These are phyloP conservation scores for Allolobophora icterica DNA, from an alignment of 2,888 invertebrate genomes.

Conservation along the genomic window DNA sequence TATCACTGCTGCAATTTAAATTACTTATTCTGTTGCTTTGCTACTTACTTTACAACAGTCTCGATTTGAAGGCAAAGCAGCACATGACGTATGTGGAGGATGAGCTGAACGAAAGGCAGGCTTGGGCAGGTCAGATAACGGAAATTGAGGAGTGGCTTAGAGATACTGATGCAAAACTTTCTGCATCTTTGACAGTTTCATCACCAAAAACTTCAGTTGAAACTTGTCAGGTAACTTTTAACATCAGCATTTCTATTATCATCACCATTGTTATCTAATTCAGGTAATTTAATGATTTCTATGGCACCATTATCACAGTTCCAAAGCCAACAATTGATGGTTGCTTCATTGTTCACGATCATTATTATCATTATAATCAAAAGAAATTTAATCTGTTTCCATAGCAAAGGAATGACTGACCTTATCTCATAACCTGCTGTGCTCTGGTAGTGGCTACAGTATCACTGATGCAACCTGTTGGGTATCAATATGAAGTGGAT, in stretches of 20 bases:
- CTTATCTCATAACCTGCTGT: no score
- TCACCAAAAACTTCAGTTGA: not conserved
- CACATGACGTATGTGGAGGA: not conserved
- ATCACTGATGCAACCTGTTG: no score
- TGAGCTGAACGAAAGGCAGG: conserved; percentile 17
- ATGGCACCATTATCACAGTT: no score
- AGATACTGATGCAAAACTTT: not conserved
- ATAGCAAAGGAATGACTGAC: no score
- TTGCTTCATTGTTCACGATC: no score
- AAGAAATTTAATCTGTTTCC: no score
- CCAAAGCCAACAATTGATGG: no score
- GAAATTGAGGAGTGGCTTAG: not conserved
- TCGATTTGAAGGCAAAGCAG: not conserved
- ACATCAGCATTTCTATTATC: not conserved
- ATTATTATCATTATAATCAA: no score
- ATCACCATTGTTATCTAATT: not conserved
- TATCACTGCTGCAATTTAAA: not conserved
- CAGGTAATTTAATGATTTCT: no score
- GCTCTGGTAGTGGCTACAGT: no score
- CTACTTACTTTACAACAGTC: not conserved
- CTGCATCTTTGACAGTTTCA: not conserved
- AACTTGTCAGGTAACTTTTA: not conserved
- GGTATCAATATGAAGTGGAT: no score
- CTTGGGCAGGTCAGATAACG: not conserved
- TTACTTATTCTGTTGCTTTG: not conserved